These are phyloP conservation scores for Corella eumyota DNA, from an alignment of 23 tunicate species.

Conservation along the genomic window DNA sequence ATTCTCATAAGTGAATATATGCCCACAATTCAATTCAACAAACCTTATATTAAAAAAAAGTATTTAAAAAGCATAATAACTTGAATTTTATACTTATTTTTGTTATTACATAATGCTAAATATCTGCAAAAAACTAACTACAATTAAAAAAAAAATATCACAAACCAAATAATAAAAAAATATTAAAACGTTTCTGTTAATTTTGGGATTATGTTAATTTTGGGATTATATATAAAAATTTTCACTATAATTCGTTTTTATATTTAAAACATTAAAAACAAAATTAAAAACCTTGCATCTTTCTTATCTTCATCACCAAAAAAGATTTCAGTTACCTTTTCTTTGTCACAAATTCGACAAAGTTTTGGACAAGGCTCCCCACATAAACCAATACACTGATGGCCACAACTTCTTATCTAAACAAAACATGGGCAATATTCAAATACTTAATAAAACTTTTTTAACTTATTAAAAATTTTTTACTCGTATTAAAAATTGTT, in stretches of 20 bases:
- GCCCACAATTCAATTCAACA: constrained; percentile 60
- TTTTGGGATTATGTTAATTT: too few species aligned
- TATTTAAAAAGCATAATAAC: too few species aligned
- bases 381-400: constrained; percentile 76
- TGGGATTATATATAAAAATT: too few species aligned
- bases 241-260: too few species aligned
- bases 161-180: too few species aligned
- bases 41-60: too few species aligned
- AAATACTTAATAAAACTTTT: background rate
- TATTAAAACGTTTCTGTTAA: too few species aligned
- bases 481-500: background rate
- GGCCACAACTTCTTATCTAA: constrained; percentile 32
- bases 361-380: constrained; percentile 83
- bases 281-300: constrained; percentile 59
- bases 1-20: constrained; percentile 33
- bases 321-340: constrained; percentile 58
- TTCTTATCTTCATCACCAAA: constrained; percentile 87
- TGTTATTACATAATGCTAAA: too few species aligned
- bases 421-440: background rate
- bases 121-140: too few species aligned
- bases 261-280: too few species aligned
- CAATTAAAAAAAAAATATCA: too few species aligned
- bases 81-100: too few species aligned
- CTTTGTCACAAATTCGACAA: constrained; percentile 70
- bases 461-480: background rate